Percentiles rank a stretch among this genome's conserved stretches.
phyloP scores from a whole-genome alignment of 2,113 vertebrate genomes.

The Phalacrocorax carbo region DNA sequence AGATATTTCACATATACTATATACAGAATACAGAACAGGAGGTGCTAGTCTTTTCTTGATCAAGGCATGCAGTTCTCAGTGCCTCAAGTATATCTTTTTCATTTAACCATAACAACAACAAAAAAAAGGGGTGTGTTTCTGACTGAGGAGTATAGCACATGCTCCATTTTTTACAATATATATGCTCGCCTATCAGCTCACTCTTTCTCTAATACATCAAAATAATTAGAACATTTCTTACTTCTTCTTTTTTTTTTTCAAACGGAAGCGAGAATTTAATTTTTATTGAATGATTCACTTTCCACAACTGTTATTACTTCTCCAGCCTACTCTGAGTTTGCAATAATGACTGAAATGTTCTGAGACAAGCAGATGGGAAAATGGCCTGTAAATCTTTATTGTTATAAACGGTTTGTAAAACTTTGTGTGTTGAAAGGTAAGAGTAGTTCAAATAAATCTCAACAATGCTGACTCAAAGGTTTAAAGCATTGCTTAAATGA shows the following conservation, averaged over 20 bases:
- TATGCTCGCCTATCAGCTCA: not conserved
- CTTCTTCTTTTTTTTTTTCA: not conserved
- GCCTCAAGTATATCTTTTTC: not conserved
- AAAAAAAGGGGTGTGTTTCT: not conserved
- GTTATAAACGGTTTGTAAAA: not conserved
- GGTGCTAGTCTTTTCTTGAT: slow-evolving; percentile 31
- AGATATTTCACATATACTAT: not conserved
- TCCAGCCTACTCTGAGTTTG: not conserved
- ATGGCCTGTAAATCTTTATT: not conserved
- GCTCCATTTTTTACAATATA: not conserved
- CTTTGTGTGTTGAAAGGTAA: slow-evolving; percentile 7
- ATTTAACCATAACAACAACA: not conserved
- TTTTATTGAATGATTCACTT: slow-evolving; percentile 33
- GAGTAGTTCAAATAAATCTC: slow-evolving; percentile 23
- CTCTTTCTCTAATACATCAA: not conserved
- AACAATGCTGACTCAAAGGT: not conserved
- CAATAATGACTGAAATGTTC: not conserved
- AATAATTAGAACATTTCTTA: not conserved
- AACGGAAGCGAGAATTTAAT: not conserved
- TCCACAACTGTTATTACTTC: slow-evolving; percentile 12
- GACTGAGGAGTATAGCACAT: not conserved
- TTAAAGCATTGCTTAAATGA: slow-evolving; percentile 30
- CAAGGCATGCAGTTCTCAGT: not conserved
- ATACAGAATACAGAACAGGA: slow-evolving; percentile 20
- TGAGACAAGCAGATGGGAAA: slow-evolving; percentile 1